Evolutionary conservation across 2,113 vertebrate species (phyloP).

Genomic region (Mastomys natalensis): DNA sequence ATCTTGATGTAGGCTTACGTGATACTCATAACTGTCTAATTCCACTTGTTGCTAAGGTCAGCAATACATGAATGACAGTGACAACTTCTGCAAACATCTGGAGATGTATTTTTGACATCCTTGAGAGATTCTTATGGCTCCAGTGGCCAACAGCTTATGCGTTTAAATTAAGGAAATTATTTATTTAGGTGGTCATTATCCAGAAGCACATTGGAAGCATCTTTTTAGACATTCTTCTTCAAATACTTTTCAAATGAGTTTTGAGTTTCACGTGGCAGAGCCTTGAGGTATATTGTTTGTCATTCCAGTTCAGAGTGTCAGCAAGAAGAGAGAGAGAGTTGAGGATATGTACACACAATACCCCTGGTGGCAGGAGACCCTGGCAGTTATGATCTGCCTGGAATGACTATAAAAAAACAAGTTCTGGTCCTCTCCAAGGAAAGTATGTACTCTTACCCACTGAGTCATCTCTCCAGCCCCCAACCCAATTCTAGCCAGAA

Average conservation of each 20-base stretch:
- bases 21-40: background rate
- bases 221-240: no score
- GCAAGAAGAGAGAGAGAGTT: background rate
- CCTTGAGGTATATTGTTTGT: background rate
- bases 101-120: background rate
- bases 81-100: background rate
- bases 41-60: background rate
- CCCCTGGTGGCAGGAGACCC: background rate
- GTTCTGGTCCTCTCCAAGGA: background rate
- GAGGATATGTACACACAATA: background rate
- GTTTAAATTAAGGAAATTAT: background rate
- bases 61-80: background rate
- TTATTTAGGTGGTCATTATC: background rate
- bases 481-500: background rate
- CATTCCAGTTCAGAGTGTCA: no score
- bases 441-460: background rate
- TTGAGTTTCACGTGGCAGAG: background rate
- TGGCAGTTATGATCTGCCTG: background rate
- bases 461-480: background rate
- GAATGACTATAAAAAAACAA: background rate
- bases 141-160: background rate
- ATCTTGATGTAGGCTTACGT: background rate
- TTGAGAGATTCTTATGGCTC: background rate
- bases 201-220: background rate
- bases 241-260: background rate